These are phyloP conservation scores for Dolomedes plantarius DNA, from an alignment of 2,888 invertebrate genomes.

Conservation along the genomic window DNA sequence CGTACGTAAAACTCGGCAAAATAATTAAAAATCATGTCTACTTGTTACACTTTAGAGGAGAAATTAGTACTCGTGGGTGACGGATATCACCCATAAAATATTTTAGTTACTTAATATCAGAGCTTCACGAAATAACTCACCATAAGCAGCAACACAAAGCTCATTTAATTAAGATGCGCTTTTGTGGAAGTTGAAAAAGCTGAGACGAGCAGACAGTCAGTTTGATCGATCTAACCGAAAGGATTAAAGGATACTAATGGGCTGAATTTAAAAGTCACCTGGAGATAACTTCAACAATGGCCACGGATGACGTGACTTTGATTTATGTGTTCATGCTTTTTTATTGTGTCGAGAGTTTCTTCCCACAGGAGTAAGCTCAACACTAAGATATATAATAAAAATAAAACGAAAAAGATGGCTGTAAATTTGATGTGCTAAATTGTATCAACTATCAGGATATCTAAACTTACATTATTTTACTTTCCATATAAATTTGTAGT, in stretches of 20 bases:
- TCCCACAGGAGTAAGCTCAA: background rate
- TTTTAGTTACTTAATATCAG: too few species aligned
- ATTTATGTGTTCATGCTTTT: slow-evolving; percentile 23
- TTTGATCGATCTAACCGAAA: slow-evolving; percentile 15
- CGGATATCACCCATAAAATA: too few species aligned
- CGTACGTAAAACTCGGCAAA: too few species aligned
- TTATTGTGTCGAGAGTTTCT: background rate
- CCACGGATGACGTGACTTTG: slow-evolving; percentile 17
- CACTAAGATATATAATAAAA: background rate
- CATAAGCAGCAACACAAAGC: too few species aligned
- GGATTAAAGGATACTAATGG: slow-evolving; percentile 32
- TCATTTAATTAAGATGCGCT: slow-evolving; percentile 20
- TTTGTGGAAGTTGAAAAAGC: background rate
- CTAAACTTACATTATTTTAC: background rate
- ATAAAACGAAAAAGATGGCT: background rate
- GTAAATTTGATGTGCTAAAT: background rate
- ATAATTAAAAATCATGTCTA: too few species aligned
- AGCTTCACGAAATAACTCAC: too few species aligned
- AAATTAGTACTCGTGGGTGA: too few species aligned
- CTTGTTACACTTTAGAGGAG: too few species aligned
- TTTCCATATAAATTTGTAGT: too few species aligned
- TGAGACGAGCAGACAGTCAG: slow-evolving; percentile 6
- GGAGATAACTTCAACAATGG: slow-evolving; percentile 22
- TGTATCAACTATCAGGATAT: background rate
- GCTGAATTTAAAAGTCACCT: slow-evolving; percentile 15